Percentiles rank a stretch among this genome's conserved stretches.
Conservation (phyloP, 2,888 invertebrate species). For the Pristionchus maxplancki region DNA sequence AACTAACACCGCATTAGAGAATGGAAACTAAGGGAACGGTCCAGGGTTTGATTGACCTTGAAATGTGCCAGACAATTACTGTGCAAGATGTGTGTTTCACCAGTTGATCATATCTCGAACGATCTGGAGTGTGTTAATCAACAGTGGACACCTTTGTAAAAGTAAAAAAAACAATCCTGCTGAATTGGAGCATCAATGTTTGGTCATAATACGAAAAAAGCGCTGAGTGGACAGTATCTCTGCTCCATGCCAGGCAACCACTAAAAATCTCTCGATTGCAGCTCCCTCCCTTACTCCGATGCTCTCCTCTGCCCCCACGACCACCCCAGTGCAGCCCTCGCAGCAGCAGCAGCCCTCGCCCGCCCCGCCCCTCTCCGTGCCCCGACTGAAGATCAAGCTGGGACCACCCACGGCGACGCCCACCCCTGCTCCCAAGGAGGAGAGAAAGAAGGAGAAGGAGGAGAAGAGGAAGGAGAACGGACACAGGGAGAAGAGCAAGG, state of each 20-base stretch:
- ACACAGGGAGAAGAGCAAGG: not conserved
- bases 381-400: constrained; percentile 6
- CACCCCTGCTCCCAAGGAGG: not conserved
- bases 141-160: not conserved
- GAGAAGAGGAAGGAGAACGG: constrained; percentile 28
- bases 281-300: not conserved
- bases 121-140: too few species aligned
- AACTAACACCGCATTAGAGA: too few species aligned
- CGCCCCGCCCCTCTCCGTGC: not conserved
- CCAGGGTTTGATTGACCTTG: not conserved
- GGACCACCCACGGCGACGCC: not conserved
- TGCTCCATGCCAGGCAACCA: too few species aligned
- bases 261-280: not conserved
- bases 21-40: too few species aligned
- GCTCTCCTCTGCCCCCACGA: not conserved
- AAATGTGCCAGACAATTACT: not conserved
- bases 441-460: constrained; percentile 29
- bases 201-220: too few species aligned
- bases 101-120: not conserved
- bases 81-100: not conserved
- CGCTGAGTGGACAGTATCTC: too few species aligned
- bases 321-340: not conserved
- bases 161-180: too few species aligned
- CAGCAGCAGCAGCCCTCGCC: not conserved
- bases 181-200: too few species aligned